phyloP scores from a whole-genome alignment of 2,113 vertebrate genomes.

The Coryphaenoides rupestris region DNA sequence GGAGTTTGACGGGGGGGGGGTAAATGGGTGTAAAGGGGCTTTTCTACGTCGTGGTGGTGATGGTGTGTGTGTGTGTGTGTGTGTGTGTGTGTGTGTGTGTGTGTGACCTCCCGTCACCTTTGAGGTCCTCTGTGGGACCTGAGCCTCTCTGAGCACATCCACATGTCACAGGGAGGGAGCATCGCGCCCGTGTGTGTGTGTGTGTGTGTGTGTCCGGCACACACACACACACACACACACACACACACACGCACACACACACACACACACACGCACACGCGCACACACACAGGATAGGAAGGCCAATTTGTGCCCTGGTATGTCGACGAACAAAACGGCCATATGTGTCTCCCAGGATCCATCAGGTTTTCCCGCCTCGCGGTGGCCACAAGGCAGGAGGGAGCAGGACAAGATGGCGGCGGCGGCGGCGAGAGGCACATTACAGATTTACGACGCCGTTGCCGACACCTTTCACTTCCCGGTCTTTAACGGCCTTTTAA shows the following conservation, averaged over 20 bases:
- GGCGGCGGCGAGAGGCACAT: not conserved
- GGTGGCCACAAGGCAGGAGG: not conserved
- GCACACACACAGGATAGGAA: slow-evolving; percentile 8
- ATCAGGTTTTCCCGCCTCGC: slow-evolving; percentile 14
- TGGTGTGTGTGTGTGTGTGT: slow-evolving; percentile 19
- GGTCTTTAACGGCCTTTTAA: not conserved
- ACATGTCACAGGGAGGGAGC: too few species aligned
- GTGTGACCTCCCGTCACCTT: not conserved
- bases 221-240: too few species aligned
- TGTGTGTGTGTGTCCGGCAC: too few species aligned
- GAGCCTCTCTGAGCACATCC: not conserved
- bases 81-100: slow-evolving; percentile 17
- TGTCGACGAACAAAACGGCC: slow-evolving; percentile 10
- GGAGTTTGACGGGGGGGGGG: slow-evolving; percentile 24
- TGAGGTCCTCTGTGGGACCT: not conserved
- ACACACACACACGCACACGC: slow-evolving; percentile 7
- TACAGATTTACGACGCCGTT: not conserved
- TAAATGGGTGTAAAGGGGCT: slow-evolving; percentile 38
- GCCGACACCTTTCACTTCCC: not conserved
- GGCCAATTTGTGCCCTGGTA: slow-evolving; percentile 38
- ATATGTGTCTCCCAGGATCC: slow-evolving; percentile 15
- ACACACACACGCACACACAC: not conserved
- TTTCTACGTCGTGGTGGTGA: slow-evolving; percentile 40
- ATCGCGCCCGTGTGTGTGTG: too few species aligned
- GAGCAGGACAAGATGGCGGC: too few species aligned